Evolutionary conservation across 2,797 vertebrate genomes (phyloP).

Genomic region (Macroramphosus scolopax): DNA sequence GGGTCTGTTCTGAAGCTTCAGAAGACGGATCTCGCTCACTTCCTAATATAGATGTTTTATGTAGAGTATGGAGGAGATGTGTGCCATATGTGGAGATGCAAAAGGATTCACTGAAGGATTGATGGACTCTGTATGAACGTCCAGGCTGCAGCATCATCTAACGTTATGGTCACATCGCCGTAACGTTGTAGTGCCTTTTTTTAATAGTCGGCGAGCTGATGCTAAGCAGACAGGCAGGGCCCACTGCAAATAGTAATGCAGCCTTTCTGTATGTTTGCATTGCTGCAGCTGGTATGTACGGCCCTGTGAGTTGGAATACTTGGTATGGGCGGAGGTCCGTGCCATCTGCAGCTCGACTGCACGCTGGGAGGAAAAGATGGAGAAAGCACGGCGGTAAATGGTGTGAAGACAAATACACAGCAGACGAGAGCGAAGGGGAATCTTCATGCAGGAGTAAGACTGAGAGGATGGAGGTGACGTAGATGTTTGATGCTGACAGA

Average conservation of each 20-base stretch:
- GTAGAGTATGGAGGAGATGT: no score
- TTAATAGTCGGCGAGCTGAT: conserved; percentile 42
- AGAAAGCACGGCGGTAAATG: conserved; percentile 29
- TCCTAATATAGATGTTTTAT: no score
- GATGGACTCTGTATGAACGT: no score
- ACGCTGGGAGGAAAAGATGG: conserved; percentile 37
- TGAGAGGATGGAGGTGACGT: conserved; percentile 8
- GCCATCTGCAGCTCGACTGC: conserved; percentile 32
- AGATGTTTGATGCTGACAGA: no score
- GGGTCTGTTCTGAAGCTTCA: no score
- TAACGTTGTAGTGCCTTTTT: conserved; percentile 11
- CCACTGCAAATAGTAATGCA: conserved; percentile 52
- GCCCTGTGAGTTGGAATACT: conserved; percentile 47
- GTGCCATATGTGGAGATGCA: no score
- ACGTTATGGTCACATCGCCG: conserved; percentile 30
- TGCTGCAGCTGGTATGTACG: conserved; percentile 56
- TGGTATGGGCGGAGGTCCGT: conserved; percentile 48
- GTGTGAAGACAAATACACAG: conserved; percentile 52
- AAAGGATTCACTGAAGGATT: no score
- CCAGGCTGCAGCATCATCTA: conserved; percentile 18
- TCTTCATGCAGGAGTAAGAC: conserved; percentile 18
- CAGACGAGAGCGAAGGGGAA: conserved; percentile 30
- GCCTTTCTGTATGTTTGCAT: conserved; percentile 56
- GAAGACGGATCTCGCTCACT: no score
- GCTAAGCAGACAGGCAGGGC: conserved; percentile 57